phyloP scores from a whole-genome alignment of 1,140 invertebrate genomes.

The Galendromus occidentalis region DNA sequence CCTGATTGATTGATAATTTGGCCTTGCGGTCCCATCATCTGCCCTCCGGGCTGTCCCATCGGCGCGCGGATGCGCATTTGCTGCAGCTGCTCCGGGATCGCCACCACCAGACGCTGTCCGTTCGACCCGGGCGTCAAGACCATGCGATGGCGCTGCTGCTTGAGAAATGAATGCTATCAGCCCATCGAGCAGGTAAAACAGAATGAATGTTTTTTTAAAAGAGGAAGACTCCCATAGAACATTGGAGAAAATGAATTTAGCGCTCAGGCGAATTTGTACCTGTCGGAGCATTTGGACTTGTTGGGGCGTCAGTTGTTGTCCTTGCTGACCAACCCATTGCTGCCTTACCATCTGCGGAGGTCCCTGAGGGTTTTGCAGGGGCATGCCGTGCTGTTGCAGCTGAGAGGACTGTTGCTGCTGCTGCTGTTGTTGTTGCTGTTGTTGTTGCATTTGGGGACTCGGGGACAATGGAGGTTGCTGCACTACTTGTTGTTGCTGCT shows the following conservation, averaged over 20 bases:
- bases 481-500: slow-evolving; percentile 21
- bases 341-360: slow-evolving; percentile 12
- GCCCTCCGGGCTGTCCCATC: too few species aligned
- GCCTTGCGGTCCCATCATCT: background rate
- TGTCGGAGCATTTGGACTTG: slow-evolving; percentile 16
- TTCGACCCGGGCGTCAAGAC: background rate
- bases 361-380: slow-evolving; percentile 14
- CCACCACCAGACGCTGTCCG: background rate
- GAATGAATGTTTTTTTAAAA: too few species aligned
- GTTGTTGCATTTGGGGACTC: slow-evolving; percentile 24
- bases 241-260: background rate
- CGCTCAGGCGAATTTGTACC: background rate
- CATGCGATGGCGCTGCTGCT: slow-evolving; percentile 6
- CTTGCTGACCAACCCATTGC: slow-evolving; percentile 18
- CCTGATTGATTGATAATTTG: background rate
- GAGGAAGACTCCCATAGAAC: too few species aligned
- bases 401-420: slow-evolving; percentile 17
- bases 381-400: slow-evolving; percentile 23
- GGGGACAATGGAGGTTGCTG: background rate
- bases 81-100: background rate
- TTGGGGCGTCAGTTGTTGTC: slow-evolving; percentile 30
- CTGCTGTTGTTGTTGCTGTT: slow-evolving; percentile 24
- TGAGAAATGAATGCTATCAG: background rate
- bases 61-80: background rate
- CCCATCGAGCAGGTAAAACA: too few species aligned